Percentiles rank a stretch among this genome's conserved stretches.
Evolutionary conservation across 2,888 invertebrate genomes (phyloP).

Genomic region (Athalia cordata): DNA sequence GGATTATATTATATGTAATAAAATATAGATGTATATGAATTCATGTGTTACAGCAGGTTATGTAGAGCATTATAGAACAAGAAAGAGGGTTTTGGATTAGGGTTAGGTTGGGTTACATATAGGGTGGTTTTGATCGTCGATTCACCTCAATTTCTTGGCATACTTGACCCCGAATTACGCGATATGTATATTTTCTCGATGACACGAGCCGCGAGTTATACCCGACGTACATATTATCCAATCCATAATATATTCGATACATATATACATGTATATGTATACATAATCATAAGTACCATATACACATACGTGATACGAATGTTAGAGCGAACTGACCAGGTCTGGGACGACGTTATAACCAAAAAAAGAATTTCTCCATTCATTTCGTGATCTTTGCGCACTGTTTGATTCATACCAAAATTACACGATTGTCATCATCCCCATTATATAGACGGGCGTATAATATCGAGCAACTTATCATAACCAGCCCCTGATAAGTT

Average conservation of each 20-base stretch:
- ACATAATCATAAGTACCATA: background rate
- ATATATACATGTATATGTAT: background rate
- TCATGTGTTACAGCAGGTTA: too few relatives aligned
- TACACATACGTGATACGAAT: background rate
- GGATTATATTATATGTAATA: too few relatives aligned
- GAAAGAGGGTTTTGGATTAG: background rate
- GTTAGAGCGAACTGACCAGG: too few relatives aligned
- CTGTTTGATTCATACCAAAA: conserved; percentile 35
- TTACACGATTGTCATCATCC: conserved; percentile 16
- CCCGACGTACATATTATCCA: background rate
- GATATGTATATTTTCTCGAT: background rate
- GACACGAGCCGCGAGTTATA: background rate
- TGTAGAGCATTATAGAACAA: background rate
- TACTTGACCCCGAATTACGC: conserved; percentile 23
- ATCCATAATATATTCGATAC: conserved; percentile 22
- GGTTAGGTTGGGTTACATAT: background rate
- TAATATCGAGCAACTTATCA: too few relatives aligned
- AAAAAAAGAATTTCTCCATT: background rate
- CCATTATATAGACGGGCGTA: conserved; percentile 2
- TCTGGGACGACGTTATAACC: too few relatives aligned
- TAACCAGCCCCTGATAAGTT: too few relatives aligned
- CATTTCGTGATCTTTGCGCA: conserved; percentile 20
- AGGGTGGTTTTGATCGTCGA: background rate
- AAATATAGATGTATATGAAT: too few relatives aligned
- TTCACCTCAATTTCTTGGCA: conserved; percentile 9